Percentiles rank a stretch among this genome's conserved stretches.
Evolutionary conservation across 2,113 vertebrate genomes (phyloP).

Genomic region (Centropus unirufus): DNA sequence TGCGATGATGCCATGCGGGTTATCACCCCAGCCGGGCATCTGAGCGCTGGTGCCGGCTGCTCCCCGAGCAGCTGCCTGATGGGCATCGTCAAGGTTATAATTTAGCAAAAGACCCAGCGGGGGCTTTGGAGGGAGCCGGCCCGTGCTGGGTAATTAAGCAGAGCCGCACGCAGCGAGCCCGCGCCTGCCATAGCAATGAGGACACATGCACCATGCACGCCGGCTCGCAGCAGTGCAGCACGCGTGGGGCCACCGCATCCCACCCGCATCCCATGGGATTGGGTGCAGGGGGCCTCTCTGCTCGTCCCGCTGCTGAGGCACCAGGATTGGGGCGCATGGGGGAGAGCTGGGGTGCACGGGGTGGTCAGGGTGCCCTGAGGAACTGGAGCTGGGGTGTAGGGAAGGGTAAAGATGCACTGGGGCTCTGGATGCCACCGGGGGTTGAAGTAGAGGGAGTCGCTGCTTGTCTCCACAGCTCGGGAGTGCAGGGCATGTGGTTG

Average conservation of each 20-base stretch:
- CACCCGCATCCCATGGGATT: accelerated
- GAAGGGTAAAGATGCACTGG: no score
- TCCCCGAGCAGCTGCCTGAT: conserved; percentile 10
- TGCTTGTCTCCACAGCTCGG: neutral
- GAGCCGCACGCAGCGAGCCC: neutral
- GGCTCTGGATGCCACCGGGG: no score
- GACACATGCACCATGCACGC: accelerated
- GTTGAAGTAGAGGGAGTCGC: neutral
- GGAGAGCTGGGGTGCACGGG: no score
- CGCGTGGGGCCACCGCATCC: accelerated
- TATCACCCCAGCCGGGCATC: neutral
- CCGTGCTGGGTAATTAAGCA: neutral
- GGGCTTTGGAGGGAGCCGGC: neutral
- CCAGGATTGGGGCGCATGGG: no score
- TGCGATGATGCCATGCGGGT: accelerated
- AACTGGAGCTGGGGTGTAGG: no score
- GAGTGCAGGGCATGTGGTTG: accelerated
- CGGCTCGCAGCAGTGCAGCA: accelerated
- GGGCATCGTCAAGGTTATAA: conserved; percentile 48
- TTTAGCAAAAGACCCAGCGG: conserved; percentile 25
- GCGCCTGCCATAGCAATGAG: conserved; percentile 43
- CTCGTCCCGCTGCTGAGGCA: neutral
- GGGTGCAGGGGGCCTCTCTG: accelerated
- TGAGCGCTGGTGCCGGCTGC: neutral
- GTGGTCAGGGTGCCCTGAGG: no score